Evolutionary conservation across 2,888 invertebrate species (phyloP), one percentile per base, ranked within the genome.

Genomic region (Callyntrura guangdongensis): DNA sequence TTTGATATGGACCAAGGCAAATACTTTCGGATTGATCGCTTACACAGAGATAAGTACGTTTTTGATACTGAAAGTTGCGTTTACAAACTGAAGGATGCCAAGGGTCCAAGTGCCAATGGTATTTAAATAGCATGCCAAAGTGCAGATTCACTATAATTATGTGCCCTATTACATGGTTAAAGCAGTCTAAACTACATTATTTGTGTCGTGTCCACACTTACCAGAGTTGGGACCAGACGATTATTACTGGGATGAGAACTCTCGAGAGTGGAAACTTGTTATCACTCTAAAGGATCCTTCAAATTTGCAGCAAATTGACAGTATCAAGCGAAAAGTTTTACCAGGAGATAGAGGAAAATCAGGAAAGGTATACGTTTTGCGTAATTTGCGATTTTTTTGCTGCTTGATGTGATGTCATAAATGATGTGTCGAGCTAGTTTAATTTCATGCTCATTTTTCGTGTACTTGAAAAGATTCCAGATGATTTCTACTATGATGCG

Each of bases 401-500:
- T 5, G 9, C n/a, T 53, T 53, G 2, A 5, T 9, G 11, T n/a
- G 11, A 53, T 2, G n/a, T n/a, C n/a, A n/a, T n/a, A n/a, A n/a
- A n/a, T n/a, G n/a, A n/a, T n/a, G n/a, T n/a, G n/a, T n/a, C n/a
- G n/a, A n/a, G n/a, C n/a, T n/a, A n/a, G n/a, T n/a, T n/a, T n/a
- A n/a, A n/a, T n/a, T 61, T n/a, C 11, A 11, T 69, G 1, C n/a
- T 22, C n/a, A n/a, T n/a, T n/a, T n/a, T n/a, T n/a, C n/a, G 17
- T 72, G 0, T 72, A 9, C 17, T 45, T 45, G 0, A 36, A 64
- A 69, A 86, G 86, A 79, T 87, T 12, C 81, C 87, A 1, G 92
- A 92, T 56, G 92, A 92, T 47, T 92, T 59, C 53, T 92, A 85
- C 17, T 92, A 92, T 22, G 92, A 92, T 17, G 79, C 85, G 1